A percentile compares a stretch with the other conserved stretches of the same genome.
Conservation (phyloP, 2,888 invertebrate species). For the Cheilosia soror region DNA sequence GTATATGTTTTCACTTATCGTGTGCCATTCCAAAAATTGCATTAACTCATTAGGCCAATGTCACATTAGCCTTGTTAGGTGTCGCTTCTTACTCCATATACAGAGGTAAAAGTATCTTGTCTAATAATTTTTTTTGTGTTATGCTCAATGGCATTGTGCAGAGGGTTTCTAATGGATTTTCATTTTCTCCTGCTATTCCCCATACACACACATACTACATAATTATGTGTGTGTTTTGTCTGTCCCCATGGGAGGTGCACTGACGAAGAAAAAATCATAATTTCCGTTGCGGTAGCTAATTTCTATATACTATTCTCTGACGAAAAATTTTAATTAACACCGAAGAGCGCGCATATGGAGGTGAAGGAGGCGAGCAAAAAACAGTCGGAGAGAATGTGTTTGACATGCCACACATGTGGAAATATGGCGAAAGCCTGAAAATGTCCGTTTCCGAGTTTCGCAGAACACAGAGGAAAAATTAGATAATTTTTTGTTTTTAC, state of each 20-base stretch:
- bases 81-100: slow-evolving; percentile 18
- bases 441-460: slow-evolving; percentile 67
- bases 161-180: slow-evolving; percentile 68
- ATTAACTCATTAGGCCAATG: slow-evolving; percentile 73
- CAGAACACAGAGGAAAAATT: slow-evolving; percentile 65
- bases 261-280: slow-evolving; percentile 70
- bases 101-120: slow-evolving; percentile 31
- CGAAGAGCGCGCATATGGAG: slow-evolving; percentile 63
- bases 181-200: slow-evolving; percentile 9
- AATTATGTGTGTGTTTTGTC: slow-evolving; percentile 12
- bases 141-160: slow-evolving; percentile 42
- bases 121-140: slow-evolving; percentile 20
- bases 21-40: slow-evolving; percentile 57
- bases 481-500: slow-evolving; percentile 50
- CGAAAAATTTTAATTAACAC: slow-evolving; percentile 74
- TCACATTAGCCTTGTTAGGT: slow-evolving; percentile 53
- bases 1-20: slow-evolving; percentile 11
- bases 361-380: slow-evolving; percentile 32
- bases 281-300: slow-evolving; percentile 73
- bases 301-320: slow-evolving; percentile 57
- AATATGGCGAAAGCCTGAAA: slow-evolving; percentile 65
- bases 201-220: neutral
- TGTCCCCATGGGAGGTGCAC: slow-evolving; percentile 31
- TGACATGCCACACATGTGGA: slow-evolving; percentile 74
- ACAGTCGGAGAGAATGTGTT: slow-evolving; percentile 52